phyloP scores from a whole-genome alignment of 2,797 vertebrate species.

The Mus spretus region DNA sequence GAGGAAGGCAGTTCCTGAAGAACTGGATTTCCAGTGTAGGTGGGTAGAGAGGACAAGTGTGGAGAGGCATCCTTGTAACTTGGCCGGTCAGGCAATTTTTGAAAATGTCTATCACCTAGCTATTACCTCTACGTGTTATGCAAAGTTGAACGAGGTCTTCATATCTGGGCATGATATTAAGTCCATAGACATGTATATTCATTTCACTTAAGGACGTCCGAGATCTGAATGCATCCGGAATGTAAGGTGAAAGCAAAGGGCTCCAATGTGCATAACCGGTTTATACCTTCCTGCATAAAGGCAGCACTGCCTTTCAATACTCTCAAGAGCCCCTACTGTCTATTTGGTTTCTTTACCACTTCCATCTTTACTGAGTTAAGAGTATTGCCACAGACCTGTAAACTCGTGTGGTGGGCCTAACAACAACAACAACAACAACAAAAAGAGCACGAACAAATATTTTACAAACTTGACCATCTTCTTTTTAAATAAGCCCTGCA shows the following conservation, averaged over 20 bases:
- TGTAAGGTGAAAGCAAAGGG: slow-evolving; percentile 85
- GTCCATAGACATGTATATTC: slow-evolving; percentile 43
- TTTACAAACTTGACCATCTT: slow-evolving; percentile 90
- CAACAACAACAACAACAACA: slow-evolving; percentile 67
- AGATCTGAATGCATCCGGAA: slow-evolving; percentile 82
- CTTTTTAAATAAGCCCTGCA: slow-evolving; percentile 89
- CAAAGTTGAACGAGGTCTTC: slow-evolving; percentile 70
- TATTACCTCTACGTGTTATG: slow-evolving; percentile 62
- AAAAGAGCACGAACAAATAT: slow-evolving; percentile 88
- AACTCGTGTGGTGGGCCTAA: slow-evolving; percentile 87
- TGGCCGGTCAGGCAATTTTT: slow-evolving; percentile 79
- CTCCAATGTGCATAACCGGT: slow-evolving; percentile 85
- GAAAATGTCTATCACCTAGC: slow-evolving; percentile 69
- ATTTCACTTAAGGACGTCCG: slow-evolving; percentile 69
- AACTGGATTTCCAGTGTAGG: neutral
- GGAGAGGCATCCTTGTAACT: slow-evolving; percentile 58
- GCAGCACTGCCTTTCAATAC: slow-evolving; percentile 86
- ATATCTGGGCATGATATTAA: slow-evolving; percentile 65
- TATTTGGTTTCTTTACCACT: slow-evolving; percentile 85
- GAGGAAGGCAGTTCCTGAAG: slow-evolving; percentile 41
- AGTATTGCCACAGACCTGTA: slow-evolving; percentile 90
- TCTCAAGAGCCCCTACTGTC: slow-evolving; percentile 81
- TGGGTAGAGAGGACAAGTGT: neutral
- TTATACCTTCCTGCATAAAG: slow-evolving; percentile 84
- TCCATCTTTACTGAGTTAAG: slow-evolving; percentile 80